Conservation (phyloP, 2,888 invertebrate genomes). For the Drosophila ustulata region DNA sequence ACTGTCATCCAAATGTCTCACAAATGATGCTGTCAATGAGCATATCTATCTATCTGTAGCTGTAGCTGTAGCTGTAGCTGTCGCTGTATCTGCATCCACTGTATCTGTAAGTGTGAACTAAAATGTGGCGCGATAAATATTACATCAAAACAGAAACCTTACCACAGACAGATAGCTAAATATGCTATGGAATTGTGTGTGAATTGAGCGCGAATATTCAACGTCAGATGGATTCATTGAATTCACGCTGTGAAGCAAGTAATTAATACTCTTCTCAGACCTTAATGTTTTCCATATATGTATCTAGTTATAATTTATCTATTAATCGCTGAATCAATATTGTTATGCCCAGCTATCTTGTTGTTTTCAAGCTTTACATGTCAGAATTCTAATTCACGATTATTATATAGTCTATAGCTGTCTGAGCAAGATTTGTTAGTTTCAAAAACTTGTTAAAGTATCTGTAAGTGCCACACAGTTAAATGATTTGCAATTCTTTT, state of each 20-base stretch:
- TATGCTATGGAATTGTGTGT: conserved; percentile 1
- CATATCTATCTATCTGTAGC: conserved; percentile 21
- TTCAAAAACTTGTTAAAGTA: not conserved
- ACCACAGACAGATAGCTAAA: not conserved
- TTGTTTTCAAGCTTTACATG: not conserved
- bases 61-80: conserved; percentile 4
- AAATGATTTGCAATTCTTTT: not conserved
- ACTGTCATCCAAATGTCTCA: conserved; percentile 40
- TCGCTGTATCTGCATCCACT: conserved; percentile 15
- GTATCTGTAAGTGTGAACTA: conserved; percentile 8
- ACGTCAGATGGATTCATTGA: not conserved
- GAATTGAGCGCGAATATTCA: not conserved
- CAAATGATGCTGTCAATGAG: conserved; percentile 40
- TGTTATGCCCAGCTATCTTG: not conserved
- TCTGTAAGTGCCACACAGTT: not conserved
- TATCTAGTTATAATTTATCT: not conserved
- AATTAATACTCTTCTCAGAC: not conserved
- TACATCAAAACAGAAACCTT: not conserved
- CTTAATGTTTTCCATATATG: not conserved
- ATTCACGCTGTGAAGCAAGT: not conserved
- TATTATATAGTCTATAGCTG: not conserved
- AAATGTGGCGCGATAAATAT: conserved; percentile 20
- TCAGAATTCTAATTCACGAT: not conserved
- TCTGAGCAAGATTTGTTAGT: not conserved
- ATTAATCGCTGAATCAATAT: not conserved